Conservation (phyloP, 2,797 vertebrate species). For the Myripristis murdjan region DNA sequence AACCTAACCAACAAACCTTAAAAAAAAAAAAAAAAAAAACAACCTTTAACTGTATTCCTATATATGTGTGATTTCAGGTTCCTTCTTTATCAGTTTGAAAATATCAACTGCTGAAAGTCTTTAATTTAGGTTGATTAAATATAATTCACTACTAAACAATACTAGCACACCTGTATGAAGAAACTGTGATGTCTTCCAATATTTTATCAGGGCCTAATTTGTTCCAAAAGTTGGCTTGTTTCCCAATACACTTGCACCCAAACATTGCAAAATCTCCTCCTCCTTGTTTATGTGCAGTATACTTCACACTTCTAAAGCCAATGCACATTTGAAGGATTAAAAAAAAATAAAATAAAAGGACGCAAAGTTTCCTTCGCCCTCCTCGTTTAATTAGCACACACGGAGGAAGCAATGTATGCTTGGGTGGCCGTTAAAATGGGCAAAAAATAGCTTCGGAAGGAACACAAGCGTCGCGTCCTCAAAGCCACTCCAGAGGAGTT, state of each 20-base stretch:
- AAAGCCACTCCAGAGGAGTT: constrained; percentile 72
- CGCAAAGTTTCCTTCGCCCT: constrained; percentile 76
- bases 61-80: too few relatives aligned
- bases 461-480: constrained; percentile 68
- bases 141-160: too few relatives aligned
- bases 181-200: background rate
- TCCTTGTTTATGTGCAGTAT: constrained; percentile 49
- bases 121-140: too few relatives aligned
- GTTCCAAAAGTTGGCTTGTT: constrained; percentile 30
- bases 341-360: constrained; percentile 70
- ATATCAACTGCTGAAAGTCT: too few relatives aligned
- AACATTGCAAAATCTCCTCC: constrained; percentile 36
- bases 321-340: constrained; percentile 61
- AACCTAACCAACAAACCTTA: too few relatives aligned
- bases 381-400: constrained; percentile 81
- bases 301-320: constrained; percentile 62
- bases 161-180: too few relatives aligned
- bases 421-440: constrained; percentile 81
- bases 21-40: too few relatives aligned
- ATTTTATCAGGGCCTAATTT: too few relatives aligned
- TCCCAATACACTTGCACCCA: constrained; percentile 38
- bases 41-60: too few relatives aligned
- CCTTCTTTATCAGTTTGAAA: too few relatives aligned
- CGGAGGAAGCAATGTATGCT: constrained; percentile 73
- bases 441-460: constrained; percentile 74